phyloP scores from a whole-genome alignment of 2,888 invertebrate genomes.

The Clistopyga incitator region DNA sequence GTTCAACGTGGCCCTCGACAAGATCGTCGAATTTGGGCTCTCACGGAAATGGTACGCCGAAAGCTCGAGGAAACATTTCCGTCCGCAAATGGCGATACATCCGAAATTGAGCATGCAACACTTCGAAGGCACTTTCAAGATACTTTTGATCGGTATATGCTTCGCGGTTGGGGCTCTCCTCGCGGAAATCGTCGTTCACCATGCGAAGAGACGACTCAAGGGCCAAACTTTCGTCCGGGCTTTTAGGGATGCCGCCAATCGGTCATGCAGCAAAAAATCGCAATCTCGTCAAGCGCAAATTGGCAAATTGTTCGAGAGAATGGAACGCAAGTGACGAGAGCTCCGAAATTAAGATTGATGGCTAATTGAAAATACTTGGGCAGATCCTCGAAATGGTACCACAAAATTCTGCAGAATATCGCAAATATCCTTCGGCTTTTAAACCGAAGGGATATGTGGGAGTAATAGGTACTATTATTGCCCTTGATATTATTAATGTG shows the following conservation, averaged over 20 bases:
- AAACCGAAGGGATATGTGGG: too few species aligned
- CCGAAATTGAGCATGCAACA: conserved; percentile 41
- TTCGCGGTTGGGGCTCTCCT: conserved; percentile 18
- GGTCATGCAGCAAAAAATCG: not conserved
- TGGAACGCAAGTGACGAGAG: too few species aligned
- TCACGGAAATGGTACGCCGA: conserved; percentile 30
- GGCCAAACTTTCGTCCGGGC: too few species aligned
- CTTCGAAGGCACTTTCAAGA: conserved; percentile 53
- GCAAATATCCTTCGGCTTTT: too few species aligned
- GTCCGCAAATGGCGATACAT: not conserved
- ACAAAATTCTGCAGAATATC: too few species aligned
- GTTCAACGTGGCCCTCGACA: conserved; percentile 35
- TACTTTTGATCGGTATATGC: conserved; percentile 21
- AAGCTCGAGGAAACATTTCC: not conserved
- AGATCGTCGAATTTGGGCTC: conserved; percentile 48
- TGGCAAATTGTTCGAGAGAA: too few species aligned
- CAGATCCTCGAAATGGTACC: too few species aligned
- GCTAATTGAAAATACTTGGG: too few species aligned
- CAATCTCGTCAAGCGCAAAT: not conserved
- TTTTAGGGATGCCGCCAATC: not conserved
- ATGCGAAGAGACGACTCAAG: not conserved
- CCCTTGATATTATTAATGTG: too few species aligned
- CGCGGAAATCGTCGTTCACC: conserved; percentile 34
- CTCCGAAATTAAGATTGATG: too few species aligned
- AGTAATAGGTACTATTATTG: too few species aligned